phyloP scores from a whole-genome alignment of 2,888 invertebrate species.

The Drosophila seclusa region DNA sequence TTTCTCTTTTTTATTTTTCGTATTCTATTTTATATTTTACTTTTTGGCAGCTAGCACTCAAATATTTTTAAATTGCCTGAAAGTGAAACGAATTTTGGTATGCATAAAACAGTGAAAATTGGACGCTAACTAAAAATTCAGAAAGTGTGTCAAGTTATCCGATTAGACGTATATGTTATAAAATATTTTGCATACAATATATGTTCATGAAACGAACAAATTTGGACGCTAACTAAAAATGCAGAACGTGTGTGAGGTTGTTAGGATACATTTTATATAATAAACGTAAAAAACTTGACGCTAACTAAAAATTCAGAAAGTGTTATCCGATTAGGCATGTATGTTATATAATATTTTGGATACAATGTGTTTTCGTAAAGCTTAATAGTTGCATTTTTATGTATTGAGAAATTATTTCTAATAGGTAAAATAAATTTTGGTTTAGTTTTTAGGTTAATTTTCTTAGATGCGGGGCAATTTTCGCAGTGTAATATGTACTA shows the following conservation, averaged over 20 bases:
- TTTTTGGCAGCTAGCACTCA: conserved; percentile 12
- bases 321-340: neutral
- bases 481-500: neutral
- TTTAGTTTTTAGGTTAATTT: neutral
- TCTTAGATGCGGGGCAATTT: neutral
- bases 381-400: too few species aligned
- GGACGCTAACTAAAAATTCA: conserved; percentile 1
- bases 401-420: neutral
- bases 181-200: neutral
- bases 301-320: neutral
- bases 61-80: conserved; percentile 52
- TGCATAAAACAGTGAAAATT: conserved; percentile 16
- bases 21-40: neutral
- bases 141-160: conserved; percentile 11
- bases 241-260: too few species aligned
- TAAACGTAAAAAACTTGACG: conserved; percentile 17
- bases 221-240: too few species aligned
- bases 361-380: neutral
- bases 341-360: neutral
- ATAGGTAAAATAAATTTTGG: neutral
- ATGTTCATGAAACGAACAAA: too few species aligned
- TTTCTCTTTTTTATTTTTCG: neutral
- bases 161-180: neutral
- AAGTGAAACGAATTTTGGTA: conserved; percentile 13
- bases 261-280: too few species aligned